These are phyloP conservation scores for Rattus rattus DNA, from an alignment of 2,113 vertebrate species.

Conservation along the genomic window DNA sequence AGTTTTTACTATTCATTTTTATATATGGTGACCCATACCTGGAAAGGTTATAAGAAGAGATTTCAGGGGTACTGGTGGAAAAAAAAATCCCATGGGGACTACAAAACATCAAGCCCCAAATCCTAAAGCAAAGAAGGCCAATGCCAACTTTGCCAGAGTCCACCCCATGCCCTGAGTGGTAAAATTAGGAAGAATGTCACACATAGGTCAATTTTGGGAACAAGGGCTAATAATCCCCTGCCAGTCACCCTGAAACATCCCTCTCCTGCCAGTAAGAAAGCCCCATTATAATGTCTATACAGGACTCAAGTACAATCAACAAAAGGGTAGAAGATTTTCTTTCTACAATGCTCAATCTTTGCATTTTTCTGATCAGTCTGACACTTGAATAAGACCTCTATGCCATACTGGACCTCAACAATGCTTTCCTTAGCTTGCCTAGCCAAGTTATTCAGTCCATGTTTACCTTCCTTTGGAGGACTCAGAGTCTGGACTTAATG, in stretches of 20 bases:
- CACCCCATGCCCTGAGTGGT: too few relatives aligned
- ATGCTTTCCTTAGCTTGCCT: background rate
- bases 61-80: too few relatives aligned
- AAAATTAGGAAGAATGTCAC: too few relatives aligned
- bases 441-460: background rate
- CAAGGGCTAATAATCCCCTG: background rate
- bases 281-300: background rate
- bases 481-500: background rate
- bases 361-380: background rate
- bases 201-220: background rate
- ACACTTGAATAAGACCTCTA: background rate
- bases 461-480: background rate
- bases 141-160: too few relatives aligned
- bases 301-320: background rate
- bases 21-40: too few relatives aligned
- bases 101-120: too few relatives aligned
- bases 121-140: too few relatives aligned
- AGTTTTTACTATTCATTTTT: too few relatives aligned
- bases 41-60: too few relatives aligned
- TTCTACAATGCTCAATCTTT: background rate
- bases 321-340: background rate
- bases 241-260: background rate
- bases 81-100: too few relatives aligned
- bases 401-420: background rate
- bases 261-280: background rate